phyloP scores from a whole-genome alignment of 2,797 vertebrate genomes.

The Neosalanx taihuensis region DNA sequence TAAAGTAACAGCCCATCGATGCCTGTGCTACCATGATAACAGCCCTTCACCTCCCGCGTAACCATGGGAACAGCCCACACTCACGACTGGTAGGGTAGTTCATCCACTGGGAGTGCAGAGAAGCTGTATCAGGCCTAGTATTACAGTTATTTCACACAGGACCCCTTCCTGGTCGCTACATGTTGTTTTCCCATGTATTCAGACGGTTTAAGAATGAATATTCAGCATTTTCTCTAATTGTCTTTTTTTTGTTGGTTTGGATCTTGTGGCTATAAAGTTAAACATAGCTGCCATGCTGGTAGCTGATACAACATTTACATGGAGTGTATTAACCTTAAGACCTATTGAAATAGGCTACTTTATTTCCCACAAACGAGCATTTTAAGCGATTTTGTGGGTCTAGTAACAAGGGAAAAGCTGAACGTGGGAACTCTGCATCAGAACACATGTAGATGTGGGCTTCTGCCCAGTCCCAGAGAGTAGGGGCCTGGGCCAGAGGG shows the following conservation, averaged over 20 bases:
- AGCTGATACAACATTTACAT: slow-evolving; percentile 41
- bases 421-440: slow-evolving; percentile 41
- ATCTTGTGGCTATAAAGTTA: slow-evolving; percentile 45
- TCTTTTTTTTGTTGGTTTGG: slow-evolving; percentile 36
- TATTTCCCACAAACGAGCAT: slow-evolving; percentile 60
- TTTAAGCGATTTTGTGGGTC: slow-evolving; percentile 27
- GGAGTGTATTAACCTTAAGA: slow-evolving; percentile 46
- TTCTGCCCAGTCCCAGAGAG: slow-evolving; percentile 23
- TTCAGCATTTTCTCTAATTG: slow-evolving; percentile 15
- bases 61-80: too few relatives aligned
- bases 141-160: background rate
- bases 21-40: too few relatives aligned
- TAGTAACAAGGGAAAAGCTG: slow-evolving; percentile 15
- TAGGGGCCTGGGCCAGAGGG: slow-evolving; percentile 13
- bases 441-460: slow-evolving; percentile 27
- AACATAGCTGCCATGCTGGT: slow-evolving; percentile 23
- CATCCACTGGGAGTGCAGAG: background rate
- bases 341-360: slow-evolving; percentile 44
- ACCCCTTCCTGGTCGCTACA: too few relatives aligned
- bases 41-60: too few relatives aligned
- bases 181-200: slow-evolving; percentile 23
- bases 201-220: slow-evolving; percentile 25
- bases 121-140: background rate
- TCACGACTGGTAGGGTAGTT: background rate
- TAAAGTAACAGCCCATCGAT: too few relatives aligned